Percentiles rank a stretch among this genome's conserved stretches.
Conservation (phyloP, 1,140 invertebrate genomes). For the Lordiphosa mommai region DNA sequence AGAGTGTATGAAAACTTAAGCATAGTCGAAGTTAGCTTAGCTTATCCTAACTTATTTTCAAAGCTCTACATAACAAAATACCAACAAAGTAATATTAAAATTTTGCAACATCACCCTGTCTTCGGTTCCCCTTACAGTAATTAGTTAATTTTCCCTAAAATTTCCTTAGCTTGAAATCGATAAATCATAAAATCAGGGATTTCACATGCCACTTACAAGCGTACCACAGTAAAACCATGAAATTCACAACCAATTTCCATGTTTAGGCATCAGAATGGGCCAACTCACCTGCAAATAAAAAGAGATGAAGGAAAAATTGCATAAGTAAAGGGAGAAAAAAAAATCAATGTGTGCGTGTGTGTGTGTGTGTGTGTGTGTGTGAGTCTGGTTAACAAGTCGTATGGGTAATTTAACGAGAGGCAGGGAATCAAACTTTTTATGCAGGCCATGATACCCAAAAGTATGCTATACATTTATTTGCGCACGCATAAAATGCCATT, state of each 20-base stretch:
- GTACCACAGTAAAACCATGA: too few relatives aligned
- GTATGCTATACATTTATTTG: conserved; percentile 59
- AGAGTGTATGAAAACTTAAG: too few relatives aligned
- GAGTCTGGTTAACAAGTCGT: conserved; percentile 68
- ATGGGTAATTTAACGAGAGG: conserved; percentile 60
- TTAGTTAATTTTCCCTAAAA: too few relatives aligned
- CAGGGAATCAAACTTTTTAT: conserved; percentile 52
- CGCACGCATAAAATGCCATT: conserved; percentile 68
- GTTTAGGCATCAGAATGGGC: neutral
- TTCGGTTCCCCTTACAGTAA: too few relatives aligned
- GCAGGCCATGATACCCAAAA: conserved; percentile 22
- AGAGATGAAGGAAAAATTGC: conserved; percentile 6
- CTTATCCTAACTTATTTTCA: too few relatives aligned
- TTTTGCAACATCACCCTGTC: too few relatives aligned
- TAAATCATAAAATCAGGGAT: too few relatives aligned
- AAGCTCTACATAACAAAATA: too few relatives aligned
- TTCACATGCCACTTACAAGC: neutral
- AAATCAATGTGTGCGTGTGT: conserved; percentile 36
- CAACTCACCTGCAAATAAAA: conserved; percentile 51
- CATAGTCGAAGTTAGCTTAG: too few relatives aligned
- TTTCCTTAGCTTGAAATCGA: too few relatives aligned
- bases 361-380: conserved; percentile 18
- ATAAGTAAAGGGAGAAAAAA: conserved; percentile 16
- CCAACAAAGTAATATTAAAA: too few relatives aligned
- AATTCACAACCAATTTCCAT: neutral